Percentiles rank a stretch among this genome's conserved stretches.
phyloP scores from a whole-genome alignment of 1,140 invertebrate species.

The Drosophila sucinea region DNA sequence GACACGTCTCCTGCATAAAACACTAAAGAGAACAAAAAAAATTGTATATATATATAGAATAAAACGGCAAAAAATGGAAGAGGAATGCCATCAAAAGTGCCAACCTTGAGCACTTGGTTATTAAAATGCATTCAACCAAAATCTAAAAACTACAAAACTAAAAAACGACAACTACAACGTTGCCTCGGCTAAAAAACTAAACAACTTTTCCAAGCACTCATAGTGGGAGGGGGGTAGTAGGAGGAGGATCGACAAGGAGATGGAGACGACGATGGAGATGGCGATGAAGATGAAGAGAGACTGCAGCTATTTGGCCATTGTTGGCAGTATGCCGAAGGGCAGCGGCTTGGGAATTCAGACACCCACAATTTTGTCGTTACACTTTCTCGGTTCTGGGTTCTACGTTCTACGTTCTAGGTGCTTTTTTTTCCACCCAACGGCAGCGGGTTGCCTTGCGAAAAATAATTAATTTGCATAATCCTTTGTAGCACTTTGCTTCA shows the following conservation, averaged over 20 bases:
- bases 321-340: slow-evolving; percentile 62
- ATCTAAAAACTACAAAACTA: slow-evolving; percentile 79
- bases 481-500: slow-evolving; percentile 81
- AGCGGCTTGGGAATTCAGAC: slow-evolving; percentile 21
- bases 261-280: slow-evolving; percentile 34
- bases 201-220: slow-evolving; percentile 55
- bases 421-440: slow-evolving; percentile 20
- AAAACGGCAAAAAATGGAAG: slow-evolving; percentile 38
- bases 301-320: slow-evolving; percentile 67
- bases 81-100: slow-evolving; percentile 77
- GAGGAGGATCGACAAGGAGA: slow-evolving; percentile 8
- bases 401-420: slow-evolving; percentile 35
- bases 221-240: background rate
- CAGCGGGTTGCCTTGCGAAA: slow-evolving; percentile 70
- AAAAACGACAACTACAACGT: slow-evolving; percentile 52
- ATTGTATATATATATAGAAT: background rate
- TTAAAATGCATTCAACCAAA: slow-evolving; percentile 81
- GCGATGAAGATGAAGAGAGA: slow-evolving; percentile 48
- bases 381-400: slow-evolving; percentile 43
- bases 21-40: slow-evolving; percentile 22
- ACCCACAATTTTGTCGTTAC: slow-evolving; percentile 79
- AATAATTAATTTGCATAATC: slow-evolving; percentile 82
- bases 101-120: slow-evolving; percentile 80
- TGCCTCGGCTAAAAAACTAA: slow-evolving; percentile 48
- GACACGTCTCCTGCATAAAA: slow-evolving; percentile 44